Percentiles rank a stretch among this genome's conserved stretches.
These are phyloP conservation scores for Drosophila sp. DNA, from an alignment of 1,140 invertebrate genomes.

Conservation along the genomic window DNA sequence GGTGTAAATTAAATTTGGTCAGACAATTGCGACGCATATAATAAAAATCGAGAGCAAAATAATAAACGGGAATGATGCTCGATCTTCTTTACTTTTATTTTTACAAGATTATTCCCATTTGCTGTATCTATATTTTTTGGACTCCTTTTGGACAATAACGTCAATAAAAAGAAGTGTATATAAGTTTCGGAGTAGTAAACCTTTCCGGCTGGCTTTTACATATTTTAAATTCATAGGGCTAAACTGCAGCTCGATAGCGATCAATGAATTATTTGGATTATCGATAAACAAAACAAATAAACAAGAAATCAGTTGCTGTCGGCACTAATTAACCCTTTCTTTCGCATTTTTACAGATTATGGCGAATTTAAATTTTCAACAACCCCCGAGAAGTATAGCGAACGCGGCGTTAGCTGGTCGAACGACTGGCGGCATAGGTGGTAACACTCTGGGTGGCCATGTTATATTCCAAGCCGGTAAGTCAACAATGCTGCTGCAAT, in stretches of 20 bases:
- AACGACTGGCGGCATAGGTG: slow-evolving; percentile 85
- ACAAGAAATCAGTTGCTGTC: background rate
- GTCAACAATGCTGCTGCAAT: slow-evolving; percentile 5
- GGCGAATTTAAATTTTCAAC: slow-evolving; percentile 93
- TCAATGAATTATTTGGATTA: background rate
- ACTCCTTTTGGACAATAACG: no score
- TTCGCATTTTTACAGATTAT: slow-evolving; percentile 83
- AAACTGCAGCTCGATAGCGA: slow-evolving; percentile 13
- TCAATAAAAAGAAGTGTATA: no score
- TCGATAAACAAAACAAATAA: background rate
- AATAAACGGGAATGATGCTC: no score
- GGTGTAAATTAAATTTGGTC: slow-evolving; percentile 3
- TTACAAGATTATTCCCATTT: no score
- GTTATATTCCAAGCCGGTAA: slow-evolving; percentile 87
- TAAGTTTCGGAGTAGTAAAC: no score
- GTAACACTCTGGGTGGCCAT: slow-evolving; percentile 87
- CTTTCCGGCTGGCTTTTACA: background rate
- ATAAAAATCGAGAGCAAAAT: no score
- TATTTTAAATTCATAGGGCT: background rate
- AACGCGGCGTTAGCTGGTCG: slow-evolving; percentile 87
- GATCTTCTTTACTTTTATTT: no score
- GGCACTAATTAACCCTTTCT: background rate
- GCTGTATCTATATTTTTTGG: no score
- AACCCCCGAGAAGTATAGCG: slow-evolving; percentile 90
- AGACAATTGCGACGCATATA: background rate